Base-by-base conservation (phyloP, 2,888 invertebrate genomes). In the Eupithecia subfuscata region DNA sequence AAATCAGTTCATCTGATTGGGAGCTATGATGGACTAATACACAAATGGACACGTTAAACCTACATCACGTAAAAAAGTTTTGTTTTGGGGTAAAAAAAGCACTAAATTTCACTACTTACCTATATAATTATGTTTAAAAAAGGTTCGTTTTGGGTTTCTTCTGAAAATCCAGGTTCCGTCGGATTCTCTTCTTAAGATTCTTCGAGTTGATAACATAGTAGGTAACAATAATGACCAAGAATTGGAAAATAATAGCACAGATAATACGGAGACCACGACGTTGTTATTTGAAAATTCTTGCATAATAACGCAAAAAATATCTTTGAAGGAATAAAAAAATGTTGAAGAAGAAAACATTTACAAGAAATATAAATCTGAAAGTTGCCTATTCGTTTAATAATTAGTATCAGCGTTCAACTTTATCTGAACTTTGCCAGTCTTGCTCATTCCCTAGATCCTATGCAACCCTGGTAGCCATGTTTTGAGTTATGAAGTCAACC, bases 401-500 rank as follows among this genome's bases (percentile, higher is more conserved):
- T 45, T 45, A 5, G 16, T 6, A 45, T 45, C 48, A 48, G 48
- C 18, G 18, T 48, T 48, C 48, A 48, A 48, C 48, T 48, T 48
- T 48, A 48, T 48, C 48, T 52, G n/a, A 9, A 52, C 52, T 52
- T 52, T 56, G 56, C 12, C 56, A 56, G 22, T 56, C 4, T 56
- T 11, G 56, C 22, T 56, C 22, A 56, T 5, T 22, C 22, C 22
- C 56, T 56, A 56, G 11, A 56, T 22, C 12, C 11, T 56, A 56
- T 56, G 56, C 56, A 22, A 56, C 56, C 73, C 70, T 75, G 75
- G 75, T 75, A 75, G 56, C 70, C 1, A 70, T 74, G 70, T 70
- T 74, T 74, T 74, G 56, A 56, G 11, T 56, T 22, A 56, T 56
- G 22, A 56, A 56, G 56, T 56, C 64, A 69, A 64, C 40, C 52